Evolutionary conservation across 2,797 vertebrate genomes (phyloP).

Genomic region (Urophycis tenuis): DNA sequence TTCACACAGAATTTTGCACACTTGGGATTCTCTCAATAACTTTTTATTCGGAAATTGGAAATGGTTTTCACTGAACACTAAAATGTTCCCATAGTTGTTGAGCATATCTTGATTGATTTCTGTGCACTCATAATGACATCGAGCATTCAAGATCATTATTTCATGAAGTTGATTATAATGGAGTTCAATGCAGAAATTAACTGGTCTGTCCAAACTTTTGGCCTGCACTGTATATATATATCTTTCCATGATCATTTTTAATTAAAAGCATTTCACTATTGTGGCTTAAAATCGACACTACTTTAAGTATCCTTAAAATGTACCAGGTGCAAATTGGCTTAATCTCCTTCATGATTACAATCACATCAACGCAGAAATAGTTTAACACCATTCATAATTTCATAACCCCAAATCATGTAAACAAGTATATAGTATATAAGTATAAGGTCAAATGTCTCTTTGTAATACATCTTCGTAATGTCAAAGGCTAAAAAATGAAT

Average conservation of each 20-base stretch:
- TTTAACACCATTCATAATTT: not conserved
- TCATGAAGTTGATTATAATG: too few relatives aligned
- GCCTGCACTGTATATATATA: not conserved
- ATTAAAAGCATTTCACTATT: not conserved
- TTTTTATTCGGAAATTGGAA: too few relatives aligned
- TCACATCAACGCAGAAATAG: not conserved
- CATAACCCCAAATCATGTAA: not conserved
- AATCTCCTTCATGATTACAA: not conserved
- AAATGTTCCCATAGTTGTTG: too few relatives aligned
- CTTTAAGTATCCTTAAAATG: not conserved
- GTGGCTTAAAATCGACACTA: not conserved
- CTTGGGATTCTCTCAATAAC: too few relatives aligned
- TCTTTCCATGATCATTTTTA: conserved; percentile 4
- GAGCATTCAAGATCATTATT: too few relatives aligned
- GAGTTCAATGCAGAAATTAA: too few relatives aligned
- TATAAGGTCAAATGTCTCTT: not conserved
- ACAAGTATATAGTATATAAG: too few relatives aligned
- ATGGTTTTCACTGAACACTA: too few relatives aligned
- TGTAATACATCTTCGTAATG: not conserved
- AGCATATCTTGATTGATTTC: too few relatives aligned
- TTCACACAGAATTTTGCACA: too few relatives aligned
- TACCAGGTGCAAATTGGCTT: not conserved
- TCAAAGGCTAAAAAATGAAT: not conserved
- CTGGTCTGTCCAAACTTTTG: too few relatives aligned
- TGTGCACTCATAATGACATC: too few relatives aligned